Evolutionary conservation across 2,888 invertebrate genomes (phyloP), one percentile per base, ranked within the genome.

Genomic region (Clepsis dumicolana): DNA sequence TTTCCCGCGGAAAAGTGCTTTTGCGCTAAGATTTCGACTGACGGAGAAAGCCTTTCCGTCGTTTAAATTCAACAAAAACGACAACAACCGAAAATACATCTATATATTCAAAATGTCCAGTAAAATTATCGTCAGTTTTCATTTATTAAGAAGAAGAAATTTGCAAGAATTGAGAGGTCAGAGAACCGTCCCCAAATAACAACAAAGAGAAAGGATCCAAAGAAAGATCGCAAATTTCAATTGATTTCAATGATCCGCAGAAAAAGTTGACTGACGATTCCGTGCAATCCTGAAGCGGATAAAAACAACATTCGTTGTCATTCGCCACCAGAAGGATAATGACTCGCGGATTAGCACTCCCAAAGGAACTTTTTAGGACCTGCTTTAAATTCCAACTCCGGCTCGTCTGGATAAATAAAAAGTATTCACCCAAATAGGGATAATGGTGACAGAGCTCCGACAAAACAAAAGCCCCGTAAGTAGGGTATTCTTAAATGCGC

Each of bases 401-500:
- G 8, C 38, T 14, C 25, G 24, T 32, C 10, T 25, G 18, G 21
- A 35, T 56, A 56, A 50, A 59, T 57, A 60, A 60, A 52, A 59
- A n/a, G 54, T 56, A 54, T 32, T 52, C 57, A 54, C 27, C 41
- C 53, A 25, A 41, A 56, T 56, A 56, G 24, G n/a, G 25, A 57
- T 27, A 59, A 65, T 50, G 14, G 35, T n/a, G 52, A 56, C 35
- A 56, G 32, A 35, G 56, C 35, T 35, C 52, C n/a, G 29, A 29
- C 52, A 52, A 65, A 59, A 64, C 44, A 44, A 65, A 65, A 21
- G 24, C 52, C 41, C 7, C 29, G 44, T 29, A 29, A 65, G 57
- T 59, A 38, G 29, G 65, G 52, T 59, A 52, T 50, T 38, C 65
- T 65, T 52, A 59, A 59, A 59, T 50, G 27, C 16, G 27, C 65